phyloP scores from a whole-genome alignment of 2,888 invertebrate species.

The Rotaria socialis region DNA sequence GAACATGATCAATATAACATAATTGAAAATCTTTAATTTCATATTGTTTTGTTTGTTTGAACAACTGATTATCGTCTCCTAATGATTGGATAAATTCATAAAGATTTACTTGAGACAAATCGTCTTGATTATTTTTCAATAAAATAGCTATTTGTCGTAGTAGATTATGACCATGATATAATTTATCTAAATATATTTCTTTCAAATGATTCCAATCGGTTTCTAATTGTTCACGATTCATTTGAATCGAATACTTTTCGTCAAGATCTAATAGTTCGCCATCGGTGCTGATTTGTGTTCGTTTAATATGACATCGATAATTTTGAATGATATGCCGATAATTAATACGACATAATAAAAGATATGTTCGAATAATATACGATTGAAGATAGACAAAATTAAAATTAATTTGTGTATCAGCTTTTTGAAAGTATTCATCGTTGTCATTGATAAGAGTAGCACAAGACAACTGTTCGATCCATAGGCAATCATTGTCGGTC shows the following conservation, averaged over 20 bases:
- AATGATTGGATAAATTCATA: background rate
- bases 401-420: background rate
- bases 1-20: background rate
- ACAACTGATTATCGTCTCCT: background rate
- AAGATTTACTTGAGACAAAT: background rate
- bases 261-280: background rate
- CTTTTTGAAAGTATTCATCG: background rate
- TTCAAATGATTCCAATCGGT: background rate
- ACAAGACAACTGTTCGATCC: background rate
- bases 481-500: background rate
- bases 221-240: background rate
- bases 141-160: background rate
- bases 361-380: background rate
- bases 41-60: background rate
- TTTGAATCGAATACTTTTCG: background rate
- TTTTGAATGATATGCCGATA: background rate
- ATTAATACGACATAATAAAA: background rate
- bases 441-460: background rate
- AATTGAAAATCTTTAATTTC: constrained; percentile 26
- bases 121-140: background rate
- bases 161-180: background rate
- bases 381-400: background rate
- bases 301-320: background rate
- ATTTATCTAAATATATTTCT: background rate
- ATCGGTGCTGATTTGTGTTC: background rate